Evolutionary conservation across 2,113 vertebrate species (phyloP).

Genomic region (Chinchilla lanigera): DNA sequence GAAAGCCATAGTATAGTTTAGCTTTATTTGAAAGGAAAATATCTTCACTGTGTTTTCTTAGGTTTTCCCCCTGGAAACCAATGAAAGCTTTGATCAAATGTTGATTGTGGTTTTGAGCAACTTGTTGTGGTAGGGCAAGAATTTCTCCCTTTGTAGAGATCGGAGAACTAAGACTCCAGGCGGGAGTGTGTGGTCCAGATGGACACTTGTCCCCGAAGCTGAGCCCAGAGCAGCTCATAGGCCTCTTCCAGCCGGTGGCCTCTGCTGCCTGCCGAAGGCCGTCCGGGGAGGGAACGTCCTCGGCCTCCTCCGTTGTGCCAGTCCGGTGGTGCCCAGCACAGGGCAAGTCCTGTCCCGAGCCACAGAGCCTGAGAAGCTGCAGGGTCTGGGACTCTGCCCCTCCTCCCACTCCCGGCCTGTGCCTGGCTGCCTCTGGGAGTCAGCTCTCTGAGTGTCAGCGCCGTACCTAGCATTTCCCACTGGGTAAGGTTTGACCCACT

Average conservation of each 20-base stretch:
- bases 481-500: neutral
- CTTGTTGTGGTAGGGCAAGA: neutral
- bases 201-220: neutral
- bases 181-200: accelerated
- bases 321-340: neutral
- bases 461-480: neutral
- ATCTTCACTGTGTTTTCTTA: neutral
- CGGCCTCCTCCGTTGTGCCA: neutral
- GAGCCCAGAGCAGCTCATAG: neutral
- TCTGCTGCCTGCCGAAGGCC: neutral
- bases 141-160: neutral
- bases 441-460: neutral
- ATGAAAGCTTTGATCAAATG: neutral
- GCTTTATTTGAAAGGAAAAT: neutral
- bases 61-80: neutral
- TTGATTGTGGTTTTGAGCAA: neutral
- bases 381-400: neutral
- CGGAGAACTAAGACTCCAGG: accelerated
- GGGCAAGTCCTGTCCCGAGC: no score
- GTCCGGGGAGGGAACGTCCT: neutral
- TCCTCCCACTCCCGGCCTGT: neutral
- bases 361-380: no score
- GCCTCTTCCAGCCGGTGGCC: neutral
- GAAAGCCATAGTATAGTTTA: neutral
- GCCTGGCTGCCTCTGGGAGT: neutral